Base-by-base conservation (phyloP, 2,888 invertebrate species). In the Drosophila maculinotata region DNA sequence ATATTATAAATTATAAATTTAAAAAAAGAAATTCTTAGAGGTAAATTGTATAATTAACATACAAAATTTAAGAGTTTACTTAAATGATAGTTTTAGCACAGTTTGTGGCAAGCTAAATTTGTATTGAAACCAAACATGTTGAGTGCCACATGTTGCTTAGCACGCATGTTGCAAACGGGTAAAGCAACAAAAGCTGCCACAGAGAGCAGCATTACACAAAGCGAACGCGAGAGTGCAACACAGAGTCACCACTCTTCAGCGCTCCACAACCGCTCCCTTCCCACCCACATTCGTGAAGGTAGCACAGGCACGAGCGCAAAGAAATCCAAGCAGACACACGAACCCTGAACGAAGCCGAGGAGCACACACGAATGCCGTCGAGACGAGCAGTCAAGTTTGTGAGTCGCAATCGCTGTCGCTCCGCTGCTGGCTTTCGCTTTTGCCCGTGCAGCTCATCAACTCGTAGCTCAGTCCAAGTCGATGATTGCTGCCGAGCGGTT, bases 401-500 rank as follows among this genome's bases (percentile, higher is more conserved):
- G 51, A 7, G 20, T 51, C 36, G 54, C 15, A n/a, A n/a, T 48
- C 53, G 48, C 33, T 31, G 62, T 17, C 51, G 60, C 63, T 65
- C 41, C 45, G 51, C 42, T 51, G 52, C 52, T 47, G 51, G 36
- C 57, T 58, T 66, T 62, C 63, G 63, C 74, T 59, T 73, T 53
- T 52, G 56, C 38, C 36, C 56, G 36, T 52, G 63, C 45, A 69
- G 42, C 69, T 48, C 48, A 35, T 39, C 56, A 71, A 65, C 52
- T 71, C 56, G 53, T 28, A 26, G 72, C 82, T 90, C 89, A 91
- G 91, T 91, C 87, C 81, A 89, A 89, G 87, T 89, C 89, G 87
- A 89, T 88, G 86, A 87, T 87, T 88, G 90, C 88, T 90, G 81
- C 87, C 87, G 89, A 89, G 79, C 88, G 89, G 91, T 91, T 90